Evolutionary conservation across 2,888 invertebrate genomes (phyloP).

Genomic region (Drosophila testacea): DNA sequence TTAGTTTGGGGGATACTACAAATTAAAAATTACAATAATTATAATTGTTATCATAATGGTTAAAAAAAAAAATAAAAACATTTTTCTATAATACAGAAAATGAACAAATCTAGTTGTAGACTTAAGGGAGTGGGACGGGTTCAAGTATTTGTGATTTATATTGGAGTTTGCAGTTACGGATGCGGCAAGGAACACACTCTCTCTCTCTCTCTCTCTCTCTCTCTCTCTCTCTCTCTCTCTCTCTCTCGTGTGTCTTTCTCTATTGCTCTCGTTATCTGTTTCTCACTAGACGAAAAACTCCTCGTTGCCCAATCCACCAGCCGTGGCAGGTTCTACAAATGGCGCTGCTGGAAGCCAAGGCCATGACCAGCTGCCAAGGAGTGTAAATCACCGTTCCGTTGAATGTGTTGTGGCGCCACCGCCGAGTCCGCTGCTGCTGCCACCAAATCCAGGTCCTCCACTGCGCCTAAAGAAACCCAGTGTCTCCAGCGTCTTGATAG

Average conservation of each 20-base stretch:
- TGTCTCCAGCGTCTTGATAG: conserved; percentile 89
- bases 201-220: conserved; percentile 2
- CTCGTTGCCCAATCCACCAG: conserved; percentile 59
- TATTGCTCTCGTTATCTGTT: background rate
- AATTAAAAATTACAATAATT: conserved; percentile 14
- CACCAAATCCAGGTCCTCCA: conserved; percentile 53
- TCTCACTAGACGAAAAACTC: conserved; percentile 69
- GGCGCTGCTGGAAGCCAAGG: conserved; percentile 53
- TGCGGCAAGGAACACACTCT: conserved; percentile 2
- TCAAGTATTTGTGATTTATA: conserved; percentile 17
- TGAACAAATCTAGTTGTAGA: conserved; percentile 34
- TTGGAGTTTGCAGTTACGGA: conserved; percentile 18
- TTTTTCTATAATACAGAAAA: conserved; percentile 52
- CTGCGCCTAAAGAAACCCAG: conserved; percentile 88
- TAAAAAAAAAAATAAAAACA: conserved; percentile 5
- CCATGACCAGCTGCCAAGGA: conserved; percentile 71
- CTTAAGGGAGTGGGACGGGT: conserved; percentile 31
- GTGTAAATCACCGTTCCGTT: conserved; percentile 84
- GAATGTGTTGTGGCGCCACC: conserved; percentile 82
- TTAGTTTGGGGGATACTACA: conserved; percentile 25
- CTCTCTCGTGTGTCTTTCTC: background rate
- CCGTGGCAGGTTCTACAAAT: conserved; percentile 36
- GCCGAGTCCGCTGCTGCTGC: conserved; percentile 70
- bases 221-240: background rate
- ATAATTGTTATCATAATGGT: background rate